Conservation (phyloP, 2,797 vertebrate genomes). For the Sebastes reedi region DNA sequence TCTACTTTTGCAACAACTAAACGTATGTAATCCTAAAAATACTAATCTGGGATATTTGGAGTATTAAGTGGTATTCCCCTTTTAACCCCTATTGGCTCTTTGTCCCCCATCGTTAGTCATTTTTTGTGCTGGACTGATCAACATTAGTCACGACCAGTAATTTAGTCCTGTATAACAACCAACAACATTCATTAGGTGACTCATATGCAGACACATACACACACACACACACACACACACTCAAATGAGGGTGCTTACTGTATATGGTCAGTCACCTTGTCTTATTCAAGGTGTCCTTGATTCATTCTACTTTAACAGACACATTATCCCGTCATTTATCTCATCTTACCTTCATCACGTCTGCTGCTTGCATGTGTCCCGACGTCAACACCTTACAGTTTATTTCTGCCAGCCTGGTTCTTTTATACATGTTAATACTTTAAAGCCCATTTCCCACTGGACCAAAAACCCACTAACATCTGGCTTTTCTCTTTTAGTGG, state of each 20-base stretch:
- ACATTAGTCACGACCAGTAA: slow-evolving; percentile 27
- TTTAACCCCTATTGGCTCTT: neutral
- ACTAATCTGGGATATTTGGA: neutral
- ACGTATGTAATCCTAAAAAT: neutral
- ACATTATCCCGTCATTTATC: neutral
- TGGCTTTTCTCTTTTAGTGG: neutral
- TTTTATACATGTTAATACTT: neutral
- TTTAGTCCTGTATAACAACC: slow-evolving; percentile 16
- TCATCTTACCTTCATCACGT: neutral
- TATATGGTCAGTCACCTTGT: neutral
- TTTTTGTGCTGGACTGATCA: neutral
- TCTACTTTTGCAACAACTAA: neutral
- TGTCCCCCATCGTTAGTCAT: neutral
- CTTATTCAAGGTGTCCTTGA: neutral
- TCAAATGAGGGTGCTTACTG: neutral
- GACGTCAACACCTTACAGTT: neutral
- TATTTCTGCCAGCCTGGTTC: neutral
- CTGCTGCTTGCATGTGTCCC: neutral
- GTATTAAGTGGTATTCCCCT: neutral
- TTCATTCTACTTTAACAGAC: neutral
- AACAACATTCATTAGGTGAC: slow-evolving; percentile 36
- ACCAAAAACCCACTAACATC: neutral
- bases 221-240: neutral
- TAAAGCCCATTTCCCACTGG: neutral
- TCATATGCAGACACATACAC: neutral